Conservation (phyloP, 2,888 invertebrate genomes). For the Alsophila aescularia region DNA sequence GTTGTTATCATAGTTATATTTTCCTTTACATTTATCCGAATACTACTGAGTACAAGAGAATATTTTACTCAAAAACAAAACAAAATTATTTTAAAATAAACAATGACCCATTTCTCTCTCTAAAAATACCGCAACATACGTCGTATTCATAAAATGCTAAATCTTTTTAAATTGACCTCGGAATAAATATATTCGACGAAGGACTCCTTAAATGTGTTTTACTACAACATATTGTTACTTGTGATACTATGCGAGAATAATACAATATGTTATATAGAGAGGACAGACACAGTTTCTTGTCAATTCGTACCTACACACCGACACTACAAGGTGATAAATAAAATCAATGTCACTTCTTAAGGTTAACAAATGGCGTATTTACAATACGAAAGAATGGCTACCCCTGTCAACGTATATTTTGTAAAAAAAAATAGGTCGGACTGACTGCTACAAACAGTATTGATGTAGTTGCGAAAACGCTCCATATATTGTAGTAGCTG, state of each 20-base stretch:
- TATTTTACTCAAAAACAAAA: no score
- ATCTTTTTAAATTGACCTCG: slow-evolving; percentile 17
- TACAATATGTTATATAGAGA: slow-evolving; percentile 16
- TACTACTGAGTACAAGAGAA: no score
- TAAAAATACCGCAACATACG: not conserved
- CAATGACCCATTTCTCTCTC: not conserved
- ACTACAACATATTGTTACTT: slow-evolving; percentile 20
- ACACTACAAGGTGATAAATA: slow-evolving; percentile 50
- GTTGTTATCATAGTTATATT: no score
- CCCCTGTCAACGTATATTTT: slow-evolving; percentile 43
- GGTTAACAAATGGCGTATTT: slow-evolving; percentile 62
- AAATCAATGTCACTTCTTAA: slow-evolving; percentile 53
- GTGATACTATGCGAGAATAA: slow-evolving; percentile 19
- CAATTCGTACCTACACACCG: slow-evolving; percentile 37
- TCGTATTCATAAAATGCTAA: not conserved
- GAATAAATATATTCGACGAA: slow-evolving; percentile 8
- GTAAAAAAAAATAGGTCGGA: slow-evolving; percentile 47
- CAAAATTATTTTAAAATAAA: no score
- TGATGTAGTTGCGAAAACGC: no score
- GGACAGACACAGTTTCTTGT: slow-evolving; percentile 18
- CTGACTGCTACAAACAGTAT: slow-evolving; percentile 1
- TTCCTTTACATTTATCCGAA: no score
- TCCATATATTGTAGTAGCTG: no score
- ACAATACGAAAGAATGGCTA: slow-evolving; percentile 53
- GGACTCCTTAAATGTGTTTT: slow-evolving; percentile 1